Base-by-base conservation (phyloP, 2,888 invertebrate genomes). In the Tachina lurida region DNA sequence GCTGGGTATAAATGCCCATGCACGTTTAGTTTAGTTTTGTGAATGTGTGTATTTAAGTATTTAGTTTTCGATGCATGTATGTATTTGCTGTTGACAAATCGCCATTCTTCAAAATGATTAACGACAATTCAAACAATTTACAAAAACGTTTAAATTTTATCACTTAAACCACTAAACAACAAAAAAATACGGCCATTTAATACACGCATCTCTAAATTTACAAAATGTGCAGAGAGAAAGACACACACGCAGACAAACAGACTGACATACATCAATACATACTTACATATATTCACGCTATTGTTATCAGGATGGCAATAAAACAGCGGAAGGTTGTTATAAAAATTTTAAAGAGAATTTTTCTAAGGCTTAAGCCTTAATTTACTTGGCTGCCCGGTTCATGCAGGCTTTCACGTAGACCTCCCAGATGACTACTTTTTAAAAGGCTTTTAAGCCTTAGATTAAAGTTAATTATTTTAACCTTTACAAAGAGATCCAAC, bases 21-120 rank as follows among this genome's bases (percentile, higher is more conserved):
- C n/a, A 63, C 60, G 63, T 41, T 2, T 15, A 62, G 63, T 41
- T 2, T 15, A 62, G 3, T 2, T 39, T 39, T 22, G 31, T 17
- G n/a, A n/a, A 19, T 8, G 22, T 56, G 60, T 17, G 19, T 45
- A 62, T 49, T 7, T n/a, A 60, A 71, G 56, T 73, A 76, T 77
- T 73, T 84, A 68, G 58, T 71, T 65, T 52, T 39, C 17, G 52
- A 62, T 78, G 56, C 67, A 73, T 87, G 78, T 62, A 73, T 87
- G 78, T 85, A 63, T 73, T 80, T 87, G 87, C 58, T 84, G 86
- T 82, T 88, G 88, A 88, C 87, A 88, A 88, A 88, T 88, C 87
- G 86, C 85, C 83, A 86, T 84, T 84, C 73, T 83, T 86, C 83
- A 84, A 80, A 84, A 87, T 88, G 88, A 88, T 87, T 86, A 88